Percentiles rank a stretch among this genome's conserved stretches.
Conservation (phyloP, 2,113 vertebrate genomes). For the Mellivora capensis region DNA sequence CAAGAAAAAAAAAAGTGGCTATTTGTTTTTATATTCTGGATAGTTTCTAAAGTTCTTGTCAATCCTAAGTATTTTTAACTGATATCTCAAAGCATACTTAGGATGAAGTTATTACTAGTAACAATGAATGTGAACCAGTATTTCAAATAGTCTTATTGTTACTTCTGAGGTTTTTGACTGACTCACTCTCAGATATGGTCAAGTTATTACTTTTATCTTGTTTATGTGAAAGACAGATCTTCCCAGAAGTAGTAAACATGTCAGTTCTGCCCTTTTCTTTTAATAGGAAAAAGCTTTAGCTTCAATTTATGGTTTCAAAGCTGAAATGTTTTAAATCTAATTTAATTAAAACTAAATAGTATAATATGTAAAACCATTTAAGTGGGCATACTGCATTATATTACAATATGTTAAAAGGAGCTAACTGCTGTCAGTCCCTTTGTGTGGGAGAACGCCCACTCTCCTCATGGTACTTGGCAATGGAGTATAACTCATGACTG, state of each 20-base stretch:
- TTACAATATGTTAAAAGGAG: background rate
- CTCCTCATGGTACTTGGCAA: background rate
- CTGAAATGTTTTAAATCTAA: slow-evolving; percentile 22
- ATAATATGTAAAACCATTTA: background rate
- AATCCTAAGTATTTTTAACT: background rate
- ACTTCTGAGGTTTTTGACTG: background rate
- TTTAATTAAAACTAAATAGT: background rate
- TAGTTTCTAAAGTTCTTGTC: background rate
- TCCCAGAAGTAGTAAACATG: background rate
- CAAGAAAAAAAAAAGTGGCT: background rate
- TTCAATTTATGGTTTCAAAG: background rate
- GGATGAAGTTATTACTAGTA: background rate
- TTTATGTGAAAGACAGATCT: background rate
- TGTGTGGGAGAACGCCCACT: background rate
- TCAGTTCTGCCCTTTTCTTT: background rate
- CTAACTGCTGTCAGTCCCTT: background rate
- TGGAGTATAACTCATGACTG: background rate
- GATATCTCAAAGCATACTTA: background rate
- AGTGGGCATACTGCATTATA: background rate
- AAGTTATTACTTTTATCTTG: background rate
- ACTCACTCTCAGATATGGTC: background rate
- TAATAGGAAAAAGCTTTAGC: background rate
- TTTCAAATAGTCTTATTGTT: slow-evolving; percentile 30
- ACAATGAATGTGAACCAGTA: background rate
- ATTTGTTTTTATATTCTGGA: background rate